Conservation (phyloP, 2,888 invertebrate species). For the Campopleginae sp. region DNA sequence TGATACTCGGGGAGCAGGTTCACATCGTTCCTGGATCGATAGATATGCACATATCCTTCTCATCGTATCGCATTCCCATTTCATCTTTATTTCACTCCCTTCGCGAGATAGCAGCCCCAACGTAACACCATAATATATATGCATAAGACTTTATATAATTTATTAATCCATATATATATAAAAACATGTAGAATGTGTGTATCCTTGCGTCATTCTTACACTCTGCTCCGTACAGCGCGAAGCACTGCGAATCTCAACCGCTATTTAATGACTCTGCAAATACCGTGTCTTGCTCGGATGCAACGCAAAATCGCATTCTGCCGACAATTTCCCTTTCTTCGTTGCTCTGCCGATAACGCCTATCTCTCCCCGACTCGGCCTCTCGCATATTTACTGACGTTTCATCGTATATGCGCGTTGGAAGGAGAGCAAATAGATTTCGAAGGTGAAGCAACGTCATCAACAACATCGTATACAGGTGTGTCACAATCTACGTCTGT, state of each 20-base stretch:
- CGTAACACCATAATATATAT: conserved; percentile 7
- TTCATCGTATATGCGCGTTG: conserved; percentile 4
- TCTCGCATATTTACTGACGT: conserved; percentile 15
- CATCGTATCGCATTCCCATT: conserved; percentile 1
- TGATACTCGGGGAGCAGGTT: conserved; percentile 3
- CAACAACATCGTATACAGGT: conserved; percentile 19
- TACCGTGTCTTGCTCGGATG: conserved; percentile 74
- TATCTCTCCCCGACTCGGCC: not conserved
- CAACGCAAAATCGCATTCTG: conserved; percentile 51
- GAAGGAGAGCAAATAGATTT: not conserved
- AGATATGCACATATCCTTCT: conserved; percentile 46
- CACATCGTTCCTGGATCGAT: conserved; percentile 73
- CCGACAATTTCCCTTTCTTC: conserved; percentile 37
- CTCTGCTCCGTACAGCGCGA: conserved; percentile 56
- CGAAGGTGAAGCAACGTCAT: conserved; percentile 25
- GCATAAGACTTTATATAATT: not conserved
- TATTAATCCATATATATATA: not conserved
- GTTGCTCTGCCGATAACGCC: not conserved
- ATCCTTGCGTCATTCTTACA: conserved; percentile 27
- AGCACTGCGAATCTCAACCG: conserved; percentile 77
- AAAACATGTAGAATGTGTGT: not conserved
- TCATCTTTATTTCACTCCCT: conserved; percentile 12
- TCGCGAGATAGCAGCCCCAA: conserved; percentile 25
- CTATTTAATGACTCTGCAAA: conserved; percentile 81
- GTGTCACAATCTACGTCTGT: conserved; percentile 22